phyloP scores from a whole-genome alignment of 2,797 vertebrate genomes.

The Cetoscarus ocellatus region DNA sequence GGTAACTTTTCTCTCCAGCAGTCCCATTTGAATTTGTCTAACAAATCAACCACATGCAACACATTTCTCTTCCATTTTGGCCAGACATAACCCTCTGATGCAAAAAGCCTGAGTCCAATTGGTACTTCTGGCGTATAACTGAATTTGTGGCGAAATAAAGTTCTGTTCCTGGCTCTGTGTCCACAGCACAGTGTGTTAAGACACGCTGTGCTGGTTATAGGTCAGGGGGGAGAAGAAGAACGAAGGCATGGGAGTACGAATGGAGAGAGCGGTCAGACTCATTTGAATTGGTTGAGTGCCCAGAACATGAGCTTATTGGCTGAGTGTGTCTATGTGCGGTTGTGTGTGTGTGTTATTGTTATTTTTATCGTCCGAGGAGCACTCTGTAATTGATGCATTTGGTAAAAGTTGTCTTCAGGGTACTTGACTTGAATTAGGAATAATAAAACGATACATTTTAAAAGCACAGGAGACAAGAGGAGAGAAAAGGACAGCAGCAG shows the following conservation, averaged over 20 bases:
- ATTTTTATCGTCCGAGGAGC: slow-evolving; percentile 29
- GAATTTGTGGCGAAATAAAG: slow-evolving; percentile 24
- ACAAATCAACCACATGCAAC: slow-evolving; percentile 9
- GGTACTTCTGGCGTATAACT: slow-evolving; percentile 15
- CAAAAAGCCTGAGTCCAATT: slow-evolving; percentile 9
- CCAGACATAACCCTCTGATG: neutral
- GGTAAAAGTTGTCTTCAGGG: slow-evolving; percentile 32
- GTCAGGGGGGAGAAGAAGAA: slow-evolving; percentile 18
- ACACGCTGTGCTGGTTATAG: slow-evolving; percentile 25
- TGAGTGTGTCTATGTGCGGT: neutral
- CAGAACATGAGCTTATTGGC: slow-evolving; percentile 19
- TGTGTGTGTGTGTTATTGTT: slow-evolving; percentile 24
- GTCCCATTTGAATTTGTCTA: neutral
- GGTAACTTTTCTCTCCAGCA: slow-evolving; percentile 1
- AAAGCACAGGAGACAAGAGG: slow-evolving; percentile 7
- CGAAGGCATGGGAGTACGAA: slow-evolving; percentile 11
- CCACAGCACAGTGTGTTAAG: slow-evolving; percentile 23
- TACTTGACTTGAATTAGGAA: slow-evolving; percentile 42
- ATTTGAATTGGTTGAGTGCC: slow-evolving; percentile 52
- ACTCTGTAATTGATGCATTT: slow-evolving; percentile 40
- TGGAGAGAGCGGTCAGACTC: slow-evolving; percentile 22
- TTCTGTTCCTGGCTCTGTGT: slow-evolving; percentile 10
- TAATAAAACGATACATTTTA: slow-evolving; percentile 32
- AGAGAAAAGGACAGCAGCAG: neutral
- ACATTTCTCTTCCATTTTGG: slow-evolving; percentile 5